Conservation (phyloP, 2,888 invertebrate genomes). For the Amphipoea oculea region DNA sequence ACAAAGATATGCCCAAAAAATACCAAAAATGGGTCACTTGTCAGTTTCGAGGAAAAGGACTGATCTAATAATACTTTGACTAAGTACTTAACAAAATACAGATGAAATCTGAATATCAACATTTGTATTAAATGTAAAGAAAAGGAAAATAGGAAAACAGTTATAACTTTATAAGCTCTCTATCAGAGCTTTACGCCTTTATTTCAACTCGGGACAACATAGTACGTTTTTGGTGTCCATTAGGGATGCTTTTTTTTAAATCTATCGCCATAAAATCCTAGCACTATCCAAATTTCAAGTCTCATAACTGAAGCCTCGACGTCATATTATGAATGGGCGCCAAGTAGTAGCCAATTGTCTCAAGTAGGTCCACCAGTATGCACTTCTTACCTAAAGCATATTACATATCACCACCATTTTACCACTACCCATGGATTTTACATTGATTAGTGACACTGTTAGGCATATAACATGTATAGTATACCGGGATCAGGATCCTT, state of each 20-base stretch:
- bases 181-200: not conserved
- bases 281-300: not conserved
- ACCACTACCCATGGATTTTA: not conserved
- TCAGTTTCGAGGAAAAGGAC: not conserved
- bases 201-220: not conserved
- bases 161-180: not conserved
- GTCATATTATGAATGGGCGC: slow-evolving; percentile 7
- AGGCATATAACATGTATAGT: not conserved
- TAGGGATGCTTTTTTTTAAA: not conserved
- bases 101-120: not conserved
- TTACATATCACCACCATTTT: not conserved
- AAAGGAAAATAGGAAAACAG: not conserved
- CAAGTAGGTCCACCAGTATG: slow-evolving; percentile 15
- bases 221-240: not conserved
- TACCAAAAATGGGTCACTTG: not conserved
- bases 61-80: not conserved
- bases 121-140: not conserved
- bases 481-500: not conserved
- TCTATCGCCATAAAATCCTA: not conserved
- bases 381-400: not conserved
- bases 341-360: slow-evolving; percentile 34
- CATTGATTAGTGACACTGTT: not conserved
- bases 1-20: not conserved
- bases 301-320: not conserved
- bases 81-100: not conserved